phyloP scores from a whole-genome alignment of 2,797 vertebrate genomes.

The Rhabdomys pumilio region DNA sequence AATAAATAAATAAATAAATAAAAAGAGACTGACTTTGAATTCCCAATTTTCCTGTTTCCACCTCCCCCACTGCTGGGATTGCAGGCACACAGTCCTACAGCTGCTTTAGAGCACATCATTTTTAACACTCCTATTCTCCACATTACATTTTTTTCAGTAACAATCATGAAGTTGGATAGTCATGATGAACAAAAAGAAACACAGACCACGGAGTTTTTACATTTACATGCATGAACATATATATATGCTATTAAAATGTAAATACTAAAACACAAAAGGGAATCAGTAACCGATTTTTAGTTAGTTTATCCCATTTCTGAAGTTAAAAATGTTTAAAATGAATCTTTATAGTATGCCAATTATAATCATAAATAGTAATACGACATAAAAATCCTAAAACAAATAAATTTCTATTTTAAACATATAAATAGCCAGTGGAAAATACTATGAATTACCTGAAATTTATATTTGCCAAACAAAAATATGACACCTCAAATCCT shows the following conservation, averaged over 20 bases:
- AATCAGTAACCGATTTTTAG: constrained; percentile 20
- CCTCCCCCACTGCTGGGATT: too few species aligned
- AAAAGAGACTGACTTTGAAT: not conserved
- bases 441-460: constrained; percentile 50
- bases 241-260: not conserved
- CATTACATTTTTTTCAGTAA: constrained; percentile 6
- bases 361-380: constrained; percentile 23
- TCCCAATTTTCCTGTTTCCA: not conserved
- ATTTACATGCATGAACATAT: constrained; percentile 14
- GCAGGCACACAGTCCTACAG: too few species aligned
- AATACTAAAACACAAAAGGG: constrained; percentile 17
- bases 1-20: too few species aligned
- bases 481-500: not conserved
- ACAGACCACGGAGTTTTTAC: not conserved
- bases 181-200: not conserved
- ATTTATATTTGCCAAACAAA: constrained; percentile 49
- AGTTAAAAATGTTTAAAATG: constrained; percentile 49
- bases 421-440: not conserved
- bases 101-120: not conserved
- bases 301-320: not conserved
- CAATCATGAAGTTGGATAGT: constrained; percentile 38
- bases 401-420: constrained; percentile 38
- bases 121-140: not conserved
- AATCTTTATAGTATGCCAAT: not conserved
- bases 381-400: constrained; percentile 3